Conservation (phyloP, 1,140 invertebrate species). For the Plectus sambesii region DNA sequence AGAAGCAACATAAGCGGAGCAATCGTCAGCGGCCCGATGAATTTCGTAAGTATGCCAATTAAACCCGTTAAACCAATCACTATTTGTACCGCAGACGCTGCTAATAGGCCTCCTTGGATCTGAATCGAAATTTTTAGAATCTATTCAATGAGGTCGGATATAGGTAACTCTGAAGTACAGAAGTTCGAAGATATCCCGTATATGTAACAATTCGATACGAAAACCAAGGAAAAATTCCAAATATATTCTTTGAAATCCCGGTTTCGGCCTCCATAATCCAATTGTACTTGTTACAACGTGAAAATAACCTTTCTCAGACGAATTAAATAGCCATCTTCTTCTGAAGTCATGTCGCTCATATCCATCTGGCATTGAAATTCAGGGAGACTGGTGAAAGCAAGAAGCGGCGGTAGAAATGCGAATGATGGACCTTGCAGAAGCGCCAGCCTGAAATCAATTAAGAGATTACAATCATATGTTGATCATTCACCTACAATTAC, state of each 20-base stretch:
- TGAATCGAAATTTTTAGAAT: conserved; percentile 19
- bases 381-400: conserved; percentile 20
- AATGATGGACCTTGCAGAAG: conserved; percentile 27
- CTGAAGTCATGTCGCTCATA: conserved; percentile 15
- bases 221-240: too few relatives aligned
- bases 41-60: conserved; percentile 43
- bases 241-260: too few relatives aligned
- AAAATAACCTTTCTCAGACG: too few relatives aligned
- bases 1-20: conserved; percentile 42
- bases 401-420: conserved; percentile 23
- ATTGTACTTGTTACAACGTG: too few relatives aligned
- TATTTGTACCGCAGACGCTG: conserved; percentile 45
- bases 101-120: conserved; percentile 24
- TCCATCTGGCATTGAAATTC: conserved; percentile 17
- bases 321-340: conserved; percentile 22
- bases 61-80: conserved; percentile 46
- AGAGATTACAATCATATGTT: not conserved
- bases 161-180: too few relatives aligned
- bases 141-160: too few relatives aligned
- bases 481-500: too few relatives aligned
- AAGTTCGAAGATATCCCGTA: too few relatives aligned
- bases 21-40: conserved; percentile 42
- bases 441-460: conserved; percentile 15
- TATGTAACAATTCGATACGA: too few relatives aligned
- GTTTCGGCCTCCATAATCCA: too few relatives aligned